Conservation (phyloP, 2,888 invertebrate species). For the Eurytoma californica region DNA sequence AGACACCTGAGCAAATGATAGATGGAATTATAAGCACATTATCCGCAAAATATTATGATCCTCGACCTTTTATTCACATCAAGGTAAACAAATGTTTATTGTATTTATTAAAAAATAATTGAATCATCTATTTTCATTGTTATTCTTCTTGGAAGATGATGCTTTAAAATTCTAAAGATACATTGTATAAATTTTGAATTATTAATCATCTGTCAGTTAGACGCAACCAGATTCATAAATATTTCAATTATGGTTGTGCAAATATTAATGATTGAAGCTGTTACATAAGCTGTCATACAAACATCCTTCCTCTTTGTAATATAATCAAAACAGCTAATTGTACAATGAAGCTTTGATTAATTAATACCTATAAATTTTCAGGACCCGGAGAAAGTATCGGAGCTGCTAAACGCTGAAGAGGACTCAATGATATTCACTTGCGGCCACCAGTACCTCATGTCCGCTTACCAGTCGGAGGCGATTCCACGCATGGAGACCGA, state of each 20-base stretch:
- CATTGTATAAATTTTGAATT: too few species aligned
- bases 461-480: constrained; percentile 68
- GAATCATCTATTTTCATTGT: too few species aligned
- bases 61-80: constrained; percentile 71
- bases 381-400: constrained; percentile 65
- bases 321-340: too few species aligned
- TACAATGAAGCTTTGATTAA: too few species aligned
- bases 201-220: too few species aligned
- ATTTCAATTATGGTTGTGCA: too few species aligned
- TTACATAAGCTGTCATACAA: too few species aligned
- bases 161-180: too few species aligned
- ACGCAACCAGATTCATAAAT: too few species aligned
- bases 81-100: constrained; percentile 62
- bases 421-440: constrained; percentile 72
- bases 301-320: too few species aligned
- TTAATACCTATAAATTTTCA: constrained; percentile 31
- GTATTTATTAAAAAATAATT: not conserved
- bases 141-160: too few species aligned
- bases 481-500: constrained; percentile 72
- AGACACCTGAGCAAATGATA: constrained; percentile 70
- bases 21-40: constrained; percentile 71
- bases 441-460: constrained; percentile 70
- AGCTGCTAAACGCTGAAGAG: constrained; percentile 68
- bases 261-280: too few species aligned
- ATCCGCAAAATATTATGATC: constrained; percentile 67